These are phyloP conservation scores for Drosophila conformis DNA, from an alignment of 2,888 invertebrate species.

Conservation along the genomic window DNA sequence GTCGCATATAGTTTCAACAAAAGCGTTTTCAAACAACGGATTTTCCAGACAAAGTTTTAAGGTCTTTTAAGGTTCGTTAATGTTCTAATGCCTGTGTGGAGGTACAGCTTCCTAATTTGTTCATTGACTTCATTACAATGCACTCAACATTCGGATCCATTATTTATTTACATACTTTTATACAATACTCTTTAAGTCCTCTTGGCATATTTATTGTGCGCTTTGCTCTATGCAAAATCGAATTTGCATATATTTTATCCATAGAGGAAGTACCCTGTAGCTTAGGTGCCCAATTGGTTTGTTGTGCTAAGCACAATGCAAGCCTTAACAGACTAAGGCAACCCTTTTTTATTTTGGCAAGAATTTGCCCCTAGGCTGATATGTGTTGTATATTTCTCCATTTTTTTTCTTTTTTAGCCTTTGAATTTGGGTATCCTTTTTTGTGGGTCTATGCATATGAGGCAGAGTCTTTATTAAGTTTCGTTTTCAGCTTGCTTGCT, in stretches of 20 bases:
- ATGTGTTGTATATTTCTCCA: constrained; percentile 16
- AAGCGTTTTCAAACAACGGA: background rate
- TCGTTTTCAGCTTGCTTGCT: constrained; percentile 52
- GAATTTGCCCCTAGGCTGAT: constrained; percentile 42
- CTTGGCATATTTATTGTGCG: constrained; percentile 42
- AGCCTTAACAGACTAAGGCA: constrained; percentile 39
- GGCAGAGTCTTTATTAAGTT: constrained; percentile 55
- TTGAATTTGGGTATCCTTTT: constrained; percentile 46
- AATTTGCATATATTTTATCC: constrained; percentile 62
- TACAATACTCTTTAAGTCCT: constrained; percentile 36
- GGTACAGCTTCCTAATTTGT: constrained; percentile 39
- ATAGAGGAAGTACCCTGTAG: constrained; percentile 36
- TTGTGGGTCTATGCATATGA: constrained; percentile 22
- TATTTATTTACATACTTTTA: constrained; percentile 60
- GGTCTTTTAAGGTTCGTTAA: background rate
- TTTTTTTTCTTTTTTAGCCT: constrained; percentile 13
- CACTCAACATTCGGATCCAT: constrained; percentile 48
- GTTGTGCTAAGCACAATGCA: constrained; percentile 63
- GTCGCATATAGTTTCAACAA: background rate
- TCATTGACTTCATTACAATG: constrained; percentile 45
- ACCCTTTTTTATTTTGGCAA: constrained; percentile 49
- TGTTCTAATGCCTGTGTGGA: background rate
- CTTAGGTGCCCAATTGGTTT: constrained; percentile 62
- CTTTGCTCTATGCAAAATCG: constrained; percentile 57
- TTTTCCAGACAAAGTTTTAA: background rate